Evolutionary conservation across 1,140 invertebrate species (phyloP), one percentile per base, ranked within the genome.

Genomic region (Drosophila nigromelanica): DNA sequence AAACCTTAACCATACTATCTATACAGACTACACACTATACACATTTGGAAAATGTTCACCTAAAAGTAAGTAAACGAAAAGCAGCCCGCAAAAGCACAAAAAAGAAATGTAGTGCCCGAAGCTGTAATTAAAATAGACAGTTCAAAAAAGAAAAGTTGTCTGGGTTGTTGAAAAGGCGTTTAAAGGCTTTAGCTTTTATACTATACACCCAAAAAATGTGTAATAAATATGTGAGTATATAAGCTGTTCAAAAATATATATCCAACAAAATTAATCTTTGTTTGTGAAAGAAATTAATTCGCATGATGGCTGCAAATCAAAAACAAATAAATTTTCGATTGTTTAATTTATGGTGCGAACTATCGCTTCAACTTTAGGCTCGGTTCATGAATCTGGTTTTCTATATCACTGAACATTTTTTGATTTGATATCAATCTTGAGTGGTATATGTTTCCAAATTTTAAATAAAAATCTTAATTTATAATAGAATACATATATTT

Each of bases 61-160:
- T 39, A 59, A 70, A 66, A 42, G 43, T 58, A 47, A 72, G 33
- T 72, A 72, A 72, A 72, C 66, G 43, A 51, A 66, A 59, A 48
- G 72, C 71, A 69, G 37, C 40, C 7, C 51, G 51, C 37, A 39
- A 63, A 12, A 51, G 37, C 40, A 42, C 24, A 55, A 59, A 47
- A 55, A 70, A 51, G 42, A 73, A 73, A 66, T 47, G 60, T 63
- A 52, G 69, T 45, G 48, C 54, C 69, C 47, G 43, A 43, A 55
- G 56, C 64, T 73, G 62, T 73, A 69, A 69, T 73, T 73, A 62
- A 69, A 61, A 73, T 55, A 54, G 14, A 68, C 50, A 60, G 42
- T 47, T 43, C 33, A 70, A 70, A 61, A 73, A 68, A 68, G 56
- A 71, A 64, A 73, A 60, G 56, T 73, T 27, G 48, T 45, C 54